phyloP scores from a whole-genome alignment of 2,888 invertebrate species.

The Nipponacmea schrenckii region DNA sequence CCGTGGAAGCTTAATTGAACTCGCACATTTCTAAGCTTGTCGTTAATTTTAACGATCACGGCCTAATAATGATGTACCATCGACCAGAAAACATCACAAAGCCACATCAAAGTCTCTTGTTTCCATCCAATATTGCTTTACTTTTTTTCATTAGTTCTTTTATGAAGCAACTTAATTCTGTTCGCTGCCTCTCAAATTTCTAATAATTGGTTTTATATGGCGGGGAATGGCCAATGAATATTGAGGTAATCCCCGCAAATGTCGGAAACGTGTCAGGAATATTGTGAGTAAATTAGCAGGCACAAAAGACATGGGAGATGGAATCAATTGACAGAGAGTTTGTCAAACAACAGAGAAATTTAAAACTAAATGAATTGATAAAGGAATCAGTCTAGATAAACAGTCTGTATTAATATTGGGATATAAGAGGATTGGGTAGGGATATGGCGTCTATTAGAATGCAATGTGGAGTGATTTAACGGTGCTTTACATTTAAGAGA shows the following conservation, averaged over 20 bases:
- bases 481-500: too few relatives aligned
- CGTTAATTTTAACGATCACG: too few relatives aligned
- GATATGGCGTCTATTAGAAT: background rate
- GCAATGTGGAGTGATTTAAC: too few relatives aligned
- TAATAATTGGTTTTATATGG: background rate
- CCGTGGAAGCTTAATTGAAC: too few relatives aligned
- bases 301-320: background rate
- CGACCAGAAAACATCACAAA: background rate
- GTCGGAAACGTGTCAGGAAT: background rate
- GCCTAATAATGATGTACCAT: too few relatives aligned
- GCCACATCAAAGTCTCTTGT: background rate
- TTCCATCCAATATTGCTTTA: background rate
- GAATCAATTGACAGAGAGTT: background rate
- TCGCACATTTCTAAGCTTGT: too few relatives aligned
- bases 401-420: background rate
- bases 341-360: background rate
- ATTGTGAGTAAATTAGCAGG: background rate
- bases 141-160: background rate
- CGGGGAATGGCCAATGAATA: background rate
- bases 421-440: background rate
- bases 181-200: too few relatives aligned
- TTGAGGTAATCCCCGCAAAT: background rate
- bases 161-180: background rate
- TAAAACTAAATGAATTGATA: constrained; percentile 3
- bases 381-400: background rate